Evolutionary conservation across 2,888 invertebrate species (phyloP).

Genomic region (Gortyna flavago): DNA sequence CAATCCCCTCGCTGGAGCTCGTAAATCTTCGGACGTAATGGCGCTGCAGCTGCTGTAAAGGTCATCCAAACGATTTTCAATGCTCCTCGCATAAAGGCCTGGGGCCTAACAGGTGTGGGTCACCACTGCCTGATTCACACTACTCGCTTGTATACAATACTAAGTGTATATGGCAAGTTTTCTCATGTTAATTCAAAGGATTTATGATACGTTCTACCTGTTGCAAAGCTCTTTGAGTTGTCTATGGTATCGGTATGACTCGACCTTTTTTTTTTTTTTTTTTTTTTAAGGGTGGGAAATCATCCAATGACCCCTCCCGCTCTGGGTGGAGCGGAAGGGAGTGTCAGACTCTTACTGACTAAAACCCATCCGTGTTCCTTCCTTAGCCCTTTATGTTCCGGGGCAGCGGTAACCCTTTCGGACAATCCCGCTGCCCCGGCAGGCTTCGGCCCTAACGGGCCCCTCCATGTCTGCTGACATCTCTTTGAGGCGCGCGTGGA

Average conservation of each 20-base stretch:
- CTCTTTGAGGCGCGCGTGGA: no score
- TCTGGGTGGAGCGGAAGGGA: no score
- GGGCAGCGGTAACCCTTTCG: no score
- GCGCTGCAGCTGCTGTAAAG: slow-evolving; percentile 38
- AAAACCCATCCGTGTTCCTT: no score
- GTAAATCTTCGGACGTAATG: slow-evolving; percentile 56
- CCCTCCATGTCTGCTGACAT: no score
- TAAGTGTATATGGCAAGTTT: background rate
- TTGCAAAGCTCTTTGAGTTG: slow-evolving; percentile 4
- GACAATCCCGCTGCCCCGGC: no score
- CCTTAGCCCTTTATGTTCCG: no score
- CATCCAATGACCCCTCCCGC: no score
- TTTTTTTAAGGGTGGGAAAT: no score
- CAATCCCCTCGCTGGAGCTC: slow-evolving; percentile 11
- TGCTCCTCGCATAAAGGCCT: slow-evolving; percentile 20
- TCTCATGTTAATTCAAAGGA: background rate
- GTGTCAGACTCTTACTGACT: no score
- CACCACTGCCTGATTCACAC: slow-evolving; percentile 23
- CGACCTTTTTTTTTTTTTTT: no score
- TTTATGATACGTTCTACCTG: slow-evolving; percentile 28
- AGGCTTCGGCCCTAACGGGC: no score
- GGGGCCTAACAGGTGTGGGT: slow-evolving; percentile 55
- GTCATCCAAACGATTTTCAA: slow-evolving; percentile 49
- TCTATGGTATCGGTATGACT: background rate
- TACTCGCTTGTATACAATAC: slow-evolving; percentile 8